These are phyloP conservation scores for Troilus luridus DNA, from an alignment of 2,888 invertebrate species.

Conservation along the genomic window DNA sequence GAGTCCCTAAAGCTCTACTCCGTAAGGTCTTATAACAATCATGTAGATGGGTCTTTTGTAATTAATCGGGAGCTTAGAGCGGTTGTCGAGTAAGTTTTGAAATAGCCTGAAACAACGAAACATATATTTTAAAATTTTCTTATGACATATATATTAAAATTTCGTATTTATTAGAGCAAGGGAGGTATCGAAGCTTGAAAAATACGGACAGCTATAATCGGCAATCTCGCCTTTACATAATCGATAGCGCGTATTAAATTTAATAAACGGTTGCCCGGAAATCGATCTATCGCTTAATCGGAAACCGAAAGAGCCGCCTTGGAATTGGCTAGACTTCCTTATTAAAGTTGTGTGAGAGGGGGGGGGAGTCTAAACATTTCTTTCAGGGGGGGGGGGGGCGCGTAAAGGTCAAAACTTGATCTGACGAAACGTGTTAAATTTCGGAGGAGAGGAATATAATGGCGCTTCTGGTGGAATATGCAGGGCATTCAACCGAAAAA, in stretches of 20 bases:
- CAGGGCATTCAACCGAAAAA: no score
- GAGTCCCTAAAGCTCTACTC: no score
- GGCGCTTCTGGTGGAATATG: background rate
- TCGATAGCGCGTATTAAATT: background rate
- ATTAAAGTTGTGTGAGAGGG: background rate
- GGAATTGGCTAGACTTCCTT: background rate
- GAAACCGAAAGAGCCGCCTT: background rate
- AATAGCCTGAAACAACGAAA: no score
- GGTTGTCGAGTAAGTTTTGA: no score
- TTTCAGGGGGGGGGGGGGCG: background rate
- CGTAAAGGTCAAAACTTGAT: conserved; percentile 25
- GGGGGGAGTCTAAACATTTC: background rate
- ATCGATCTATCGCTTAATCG: background rate
- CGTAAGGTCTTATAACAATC: no score
- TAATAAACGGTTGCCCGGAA: background rate
- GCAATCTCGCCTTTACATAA: background rate
- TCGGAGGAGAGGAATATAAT: background rate
- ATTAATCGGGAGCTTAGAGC: no score
- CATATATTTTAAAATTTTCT: background rate
- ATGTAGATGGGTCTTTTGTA: no score
- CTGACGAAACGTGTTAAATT: conserved; percentile 3
- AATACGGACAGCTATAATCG: background rate
- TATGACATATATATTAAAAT: background rate
- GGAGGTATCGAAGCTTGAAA: background rate
- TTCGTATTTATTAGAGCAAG: background rate